Evolutionary conservation across 2,113 vertebrate genomes (phyloP).

Genomic region (Chaenocephalus aceratus): DNA sequence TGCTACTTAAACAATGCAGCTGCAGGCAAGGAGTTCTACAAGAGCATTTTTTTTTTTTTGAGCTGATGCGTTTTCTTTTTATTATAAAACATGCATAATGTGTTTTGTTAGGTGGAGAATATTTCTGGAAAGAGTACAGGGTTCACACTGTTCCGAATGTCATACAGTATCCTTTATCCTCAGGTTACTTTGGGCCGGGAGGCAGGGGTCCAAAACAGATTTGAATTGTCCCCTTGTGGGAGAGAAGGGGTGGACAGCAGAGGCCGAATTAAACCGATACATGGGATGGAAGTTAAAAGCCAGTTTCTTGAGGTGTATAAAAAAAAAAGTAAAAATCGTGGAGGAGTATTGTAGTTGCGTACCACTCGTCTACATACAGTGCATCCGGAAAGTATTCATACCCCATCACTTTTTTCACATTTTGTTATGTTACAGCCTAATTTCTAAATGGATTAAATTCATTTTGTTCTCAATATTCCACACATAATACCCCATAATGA

Average conservation of each 20-base stretch:
- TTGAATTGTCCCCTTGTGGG: constrained; percentile 28
- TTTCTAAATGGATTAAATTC: no score
- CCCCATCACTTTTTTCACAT: no score
- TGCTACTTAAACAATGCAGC: background rate
- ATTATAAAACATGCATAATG: background rate
- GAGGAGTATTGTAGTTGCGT: no score
- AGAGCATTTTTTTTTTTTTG: background rate
- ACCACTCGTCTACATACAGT: no score
- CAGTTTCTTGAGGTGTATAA: background rate
- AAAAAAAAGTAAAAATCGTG: background rate
- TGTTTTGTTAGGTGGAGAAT: background rate
- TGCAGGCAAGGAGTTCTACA: background rate
- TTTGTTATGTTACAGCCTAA: no score
- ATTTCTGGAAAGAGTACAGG: constrained; percentile 3
- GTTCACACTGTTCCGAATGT: constrained; percentile 23
- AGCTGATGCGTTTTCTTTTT: no score
- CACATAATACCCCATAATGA: no score
- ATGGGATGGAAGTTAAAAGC: background rate
- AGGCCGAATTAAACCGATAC: constrained; percentile 3
- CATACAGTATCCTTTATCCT: constrained; percentile 13
- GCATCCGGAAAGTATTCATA: no score
- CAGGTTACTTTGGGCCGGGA: constrained; percentile 4
- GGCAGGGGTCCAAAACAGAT: constrained; percentile 20
- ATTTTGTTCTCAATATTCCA: no score
- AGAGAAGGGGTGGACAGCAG: background rate